These are phyloP conservation scores for Euura lappo DNA, from an alignment of 1,140 invertebrate species.

Conservation along the genomic window DNA sequence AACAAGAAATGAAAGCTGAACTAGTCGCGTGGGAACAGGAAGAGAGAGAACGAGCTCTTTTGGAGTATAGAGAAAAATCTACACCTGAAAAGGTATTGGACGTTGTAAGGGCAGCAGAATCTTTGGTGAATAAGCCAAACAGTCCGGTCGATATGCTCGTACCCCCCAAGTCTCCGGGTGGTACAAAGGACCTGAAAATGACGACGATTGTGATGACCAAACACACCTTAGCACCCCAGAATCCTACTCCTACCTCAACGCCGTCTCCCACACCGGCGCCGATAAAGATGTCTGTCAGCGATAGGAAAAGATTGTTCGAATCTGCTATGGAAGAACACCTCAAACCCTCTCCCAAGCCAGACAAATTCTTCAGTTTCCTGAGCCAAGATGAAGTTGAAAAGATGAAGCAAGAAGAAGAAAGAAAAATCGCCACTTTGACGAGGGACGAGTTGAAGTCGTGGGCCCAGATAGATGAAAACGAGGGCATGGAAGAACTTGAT, in stretches of 20 bases:
- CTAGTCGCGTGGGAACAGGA: constrained; percentile 79
- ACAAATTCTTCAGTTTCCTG: constrained; percentile 92
- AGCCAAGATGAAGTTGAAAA: constrained; percentile 94
- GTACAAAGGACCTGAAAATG: constrained; percentile 81
- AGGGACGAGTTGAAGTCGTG: constrained; percentile 73
- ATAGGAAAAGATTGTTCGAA: constrained; percentile 92
- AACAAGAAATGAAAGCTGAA: constrained; percentile 77
- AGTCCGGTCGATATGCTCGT: constrained; percentile 64
- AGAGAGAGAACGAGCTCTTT: constrained; percentile 63
- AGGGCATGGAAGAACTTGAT: constrained; percentile 60
- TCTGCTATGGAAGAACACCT: constrained; percentile 91
- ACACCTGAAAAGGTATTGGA: constrained; percentile 86
- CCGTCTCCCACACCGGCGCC: constrained; percentile 68
- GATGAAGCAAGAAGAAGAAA: constrained; percentile 92
- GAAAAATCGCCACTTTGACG: constrained; percentile 81
- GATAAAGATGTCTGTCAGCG: constrained; percentile 78
- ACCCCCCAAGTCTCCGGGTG: constrained; percentile 80
- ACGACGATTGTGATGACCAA: constrained; percentile 95
- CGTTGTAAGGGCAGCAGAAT: constrained; percentile 86
- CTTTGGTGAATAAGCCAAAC: constrained; percentile 65
- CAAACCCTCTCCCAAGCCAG: constrained; percentile 85
- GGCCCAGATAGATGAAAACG: constrained; percentile 65
- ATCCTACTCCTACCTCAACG: constrained; percentile 63
- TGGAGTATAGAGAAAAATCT: constrained; percentile 71
- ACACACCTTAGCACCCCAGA: constrained; percentile 77